Evolutionary conservation across 2,888 invertebrate genomes (phyloP).

Genomic region (Sarcophaga caerulescens): DNA sequence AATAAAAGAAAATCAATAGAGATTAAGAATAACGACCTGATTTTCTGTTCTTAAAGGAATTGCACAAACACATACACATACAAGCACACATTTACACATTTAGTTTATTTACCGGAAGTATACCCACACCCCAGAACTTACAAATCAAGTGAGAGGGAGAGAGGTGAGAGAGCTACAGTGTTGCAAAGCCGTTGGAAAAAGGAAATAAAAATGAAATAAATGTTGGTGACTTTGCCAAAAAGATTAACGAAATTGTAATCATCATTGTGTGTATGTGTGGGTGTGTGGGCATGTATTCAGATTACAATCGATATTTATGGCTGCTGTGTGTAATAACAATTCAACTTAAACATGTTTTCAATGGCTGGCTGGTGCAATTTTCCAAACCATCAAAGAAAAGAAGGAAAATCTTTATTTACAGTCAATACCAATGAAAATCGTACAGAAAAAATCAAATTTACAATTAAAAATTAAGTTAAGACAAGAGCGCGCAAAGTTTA

Average conservation of each 20-base stretch:
- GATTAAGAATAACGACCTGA: slow-evolving; percentile 42
- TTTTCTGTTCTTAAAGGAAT: slow-evolving; percentile 3
- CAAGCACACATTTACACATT: neutral
- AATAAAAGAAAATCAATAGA: slow-evolving; percentile 44
- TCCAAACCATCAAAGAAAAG: neutral
- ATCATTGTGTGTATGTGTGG: neutral
- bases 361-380: slow-evolving; percentile 29
- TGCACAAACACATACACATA: neutral
- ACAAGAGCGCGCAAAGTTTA: too few species aligned
- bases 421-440: too few species aligned
- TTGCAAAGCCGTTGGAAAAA: neutral
- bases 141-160: neutral
- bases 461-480: too few species aligned
- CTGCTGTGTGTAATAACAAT: slow-evolving; percentile 39
- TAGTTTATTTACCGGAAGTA: neutral
- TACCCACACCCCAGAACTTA: neutral
- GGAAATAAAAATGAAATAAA: neutral
- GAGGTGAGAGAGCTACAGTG: neutral
- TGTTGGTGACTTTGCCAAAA: slow-evolving; percentile 47
- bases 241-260: slow-evolving; percentile 56
- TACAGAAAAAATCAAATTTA: too few species aligned
- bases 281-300: neutral
- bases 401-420: neutral
- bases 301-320: slow-evolving; percentile 60
- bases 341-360: slow-evolving; percentile 10